Evolutionary conservation across 2,888 invertebrate genomes (phyloP), one percentile per base, ranked within the genome.

Genomic region (Synergus laeviventris): DNA sequence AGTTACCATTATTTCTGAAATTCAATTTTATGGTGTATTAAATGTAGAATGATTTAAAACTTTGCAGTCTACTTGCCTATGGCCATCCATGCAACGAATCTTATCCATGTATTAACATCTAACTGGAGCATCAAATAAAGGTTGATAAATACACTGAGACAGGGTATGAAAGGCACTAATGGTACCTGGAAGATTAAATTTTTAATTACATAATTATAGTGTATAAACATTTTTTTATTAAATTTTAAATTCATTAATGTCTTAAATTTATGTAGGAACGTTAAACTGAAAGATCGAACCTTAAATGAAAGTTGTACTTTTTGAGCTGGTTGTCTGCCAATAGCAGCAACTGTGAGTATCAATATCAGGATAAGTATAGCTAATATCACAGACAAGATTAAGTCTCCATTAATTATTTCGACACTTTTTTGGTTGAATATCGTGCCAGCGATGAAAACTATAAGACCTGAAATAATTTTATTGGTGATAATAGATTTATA

Each of bases 71-170:
- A 77, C 92, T 92, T 88, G 93, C 98, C 98, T 78, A 97, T 91
- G 9, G 92, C 87, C 84, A 98, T 93, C 98, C 98, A 98, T 18
- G 96, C 93, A 75, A 93, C 92, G 91, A 98, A 98, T 86, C 98
- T 93, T 77, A 97, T 94, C 98, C 98, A 98, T 2, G 98, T 98
- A 86, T 94, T 93, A 73, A 93, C 85, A 89, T 97, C 96, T 80
- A 98, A 92, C 91, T 97, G 96, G 86, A 97, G 93, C 98, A 98
- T 98, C 75, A 98, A 92, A 91, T 97, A 97, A 74, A 97, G 91
- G 91, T 98, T 98, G 87, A 97, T 95, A 81, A 97, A 94, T 61
- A 97, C 94, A 91, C 97, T 97, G 8, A 97, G 88, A 85, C 95
- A 95, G 3, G 98, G 98, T 81, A 98, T 92, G 62, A 96, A 89